Conservation (phyloP, 2,113 vertebrate species). For the Oreochromis aureus region DNA sequence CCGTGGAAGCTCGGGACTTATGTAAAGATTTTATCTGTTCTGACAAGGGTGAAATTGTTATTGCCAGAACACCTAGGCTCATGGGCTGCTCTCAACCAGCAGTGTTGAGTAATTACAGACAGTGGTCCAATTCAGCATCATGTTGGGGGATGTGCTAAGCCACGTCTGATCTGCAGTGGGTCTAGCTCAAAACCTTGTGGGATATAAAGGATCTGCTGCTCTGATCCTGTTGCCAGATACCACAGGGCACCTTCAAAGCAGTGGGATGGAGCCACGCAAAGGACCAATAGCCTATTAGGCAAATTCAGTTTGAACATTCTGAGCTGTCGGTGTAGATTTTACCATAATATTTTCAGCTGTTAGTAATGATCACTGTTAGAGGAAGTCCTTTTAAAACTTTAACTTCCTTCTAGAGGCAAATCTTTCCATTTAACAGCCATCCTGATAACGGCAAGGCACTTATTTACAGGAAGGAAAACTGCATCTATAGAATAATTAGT, state of each 20-base stretch:
- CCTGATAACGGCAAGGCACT: neutral
- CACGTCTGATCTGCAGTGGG: neutral
- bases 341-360: neutral
- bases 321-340: neutral
- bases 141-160: neutral
- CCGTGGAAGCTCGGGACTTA: neutral
- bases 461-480: neutral
- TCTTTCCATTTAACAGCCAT: neutral
- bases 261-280: neutral
- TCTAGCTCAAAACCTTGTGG: neutral
- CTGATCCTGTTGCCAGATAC: neutral
- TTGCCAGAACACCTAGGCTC: neutral
- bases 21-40: neutral
- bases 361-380: neutral
- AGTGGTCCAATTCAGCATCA: neutral
- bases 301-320: neutral
- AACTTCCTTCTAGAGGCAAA: neutral
- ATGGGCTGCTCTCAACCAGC: neutral
- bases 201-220: neutral
- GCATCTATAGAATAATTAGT: neutral
- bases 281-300: neutral
- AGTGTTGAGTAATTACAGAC: neutral
- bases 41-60: neutral
- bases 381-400: neutral
- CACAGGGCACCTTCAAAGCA: neutral